These are phyloP conservation scores for Geophilus truncorum DNA, from an alignment of 2,888 invertebrate species.

Conservation along the genomic window DNA sequence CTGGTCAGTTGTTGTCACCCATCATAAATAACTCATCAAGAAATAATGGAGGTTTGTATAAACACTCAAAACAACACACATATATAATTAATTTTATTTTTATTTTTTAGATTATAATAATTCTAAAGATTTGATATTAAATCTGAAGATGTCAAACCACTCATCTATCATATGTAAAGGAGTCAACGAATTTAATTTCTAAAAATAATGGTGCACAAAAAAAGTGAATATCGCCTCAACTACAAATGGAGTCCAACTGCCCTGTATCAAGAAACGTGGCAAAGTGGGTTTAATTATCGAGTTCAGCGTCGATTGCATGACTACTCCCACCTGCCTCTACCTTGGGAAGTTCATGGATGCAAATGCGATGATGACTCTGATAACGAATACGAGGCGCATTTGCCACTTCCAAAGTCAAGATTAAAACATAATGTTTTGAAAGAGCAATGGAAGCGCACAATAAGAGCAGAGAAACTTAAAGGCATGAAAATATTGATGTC, in stretches of 20 bases:
- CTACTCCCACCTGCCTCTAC: constrained; percentile 20
- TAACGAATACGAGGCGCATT: background rate
- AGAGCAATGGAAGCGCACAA: background rate
- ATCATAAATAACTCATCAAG: too few relatives aligned
- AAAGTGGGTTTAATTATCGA: constrained; percentile 1
- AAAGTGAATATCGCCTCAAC: constrained; percentile 34
- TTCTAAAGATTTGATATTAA: too few relatives aligned
- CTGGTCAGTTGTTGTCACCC: too few relatives aligned
- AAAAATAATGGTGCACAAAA: constrained; percentile 32
- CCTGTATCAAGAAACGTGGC: constrained; percentile 2
- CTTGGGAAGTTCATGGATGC: constrained; percentile 20
- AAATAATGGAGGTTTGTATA: too few relatives aligned
- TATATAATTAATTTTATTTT: too few relatives aligned
- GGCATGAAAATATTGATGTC: too few relatives aligned
- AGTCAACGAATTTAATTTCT: too few relatives aligned
- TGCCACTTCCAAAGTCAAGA: background rate
- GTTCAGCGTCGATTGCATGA: constrained; percentile 28
- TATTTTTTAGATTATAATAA: too few relatives aligned
- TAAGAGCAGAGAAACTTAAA: background rate
- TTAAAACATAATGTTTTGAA: constrained; percentile 10
- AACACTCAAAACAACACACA: too few relatives aligned
- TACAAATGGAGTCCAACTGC: constrained; percentile 29
- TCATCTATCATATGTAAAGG: too few relatives aligned
- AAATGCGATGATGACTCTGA: constrained; percentile 29
- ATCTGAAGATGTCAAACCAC: too few relatives aligned